A percentile compares a stretch with the other conserved stretches of the same genome.
These are phyloP conservation scores for Mugil cephalus DNA, from an alignment of 2,113 vertebrate genomes.

Conservation along the genomic window DNA sequence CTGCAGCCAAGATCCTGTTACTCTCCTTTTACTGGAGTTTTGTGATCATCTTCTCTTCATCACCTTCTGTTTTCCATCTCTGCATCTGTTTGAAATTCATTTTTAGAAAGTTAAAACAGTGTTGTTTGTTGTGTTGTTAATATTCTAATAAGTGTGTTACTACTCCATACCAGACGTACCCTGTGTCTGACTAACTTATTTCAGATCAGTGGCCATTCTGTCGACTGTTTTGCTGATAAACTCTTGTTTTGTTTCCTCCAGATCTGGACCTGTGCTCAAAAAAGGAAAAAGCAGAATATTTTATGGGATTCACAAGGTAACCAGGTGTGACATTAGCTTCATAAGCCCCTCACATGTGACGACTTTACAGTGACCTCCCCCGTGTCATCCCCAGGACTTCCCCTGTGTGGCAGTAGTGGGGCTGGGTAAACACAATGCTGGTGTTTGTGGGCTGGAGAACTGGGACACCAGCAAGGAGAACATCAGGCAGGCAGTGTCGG, in stretches of 20 bases:
- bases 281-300: constrained; percentile 93
- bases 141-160: too few relatives aligned
- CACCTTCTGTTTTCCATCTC: too few relatives aligned
- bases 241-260: constrained; percentile 64
- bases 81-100: too few relatives aligned
- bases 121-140: too few relatives aligned
- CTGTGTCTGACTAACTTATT: background rate
- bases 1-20: too few relatives aligned
- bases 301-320: constrained; percentile 94
- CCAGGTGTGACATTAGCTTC: background rate
- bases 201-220: too few relatives aligned
- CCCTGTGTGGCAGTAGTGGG: constrained; percentile 91
- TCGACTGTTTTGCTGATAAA: background rate
- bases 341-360: background rate
- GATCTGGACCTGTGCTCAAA: constrained; percentile 92
- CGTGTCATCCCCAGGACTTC: constrained; percentile 86
- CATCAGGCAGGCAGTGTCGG: constrained; percentile 90
- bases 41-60: too few relatives aligned
- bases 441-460: constrained; percentile 89
- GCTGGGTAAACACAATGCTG: constrained; percentile 87
- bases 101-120: too few relatives aligned
- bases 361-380: background rate
- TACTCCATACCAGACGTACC: too few relatives aligned
- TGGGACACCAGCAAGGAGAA: constrained; percentile 94
- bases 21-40: too few relatives aligned